phyloP scores from a whole-genome alignment of 2,888 invertebrate species.

The Drosophila rubida region DNA sequence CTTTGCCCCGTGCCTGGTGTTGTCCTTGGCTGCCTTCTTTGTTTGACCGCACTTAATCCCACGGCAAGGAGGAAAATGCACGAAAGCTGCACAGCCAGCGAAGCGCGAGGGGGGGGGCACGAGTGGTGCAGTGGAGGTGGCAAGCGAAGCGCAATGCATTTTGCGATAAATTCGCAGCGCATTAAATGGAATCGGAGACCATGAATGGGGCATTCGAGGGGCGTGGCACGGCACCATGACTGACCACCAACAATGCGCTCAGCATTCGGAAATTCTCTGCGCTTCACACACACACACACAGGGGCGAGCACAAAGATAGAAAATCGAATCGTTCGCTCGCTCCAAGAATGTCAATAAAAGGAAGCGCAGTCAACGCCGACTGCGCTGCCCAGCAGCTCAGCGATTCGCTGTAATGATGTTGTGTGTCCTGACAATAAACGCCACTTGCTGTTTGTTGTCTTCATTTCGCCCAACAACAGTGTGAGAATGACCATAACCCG shows the following conservation, averaged over 20 bases:
- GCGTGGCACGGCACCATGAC: slow-evolving; percentile 15
- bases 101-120: background rate
- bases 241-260: slow-evolving; percentile 76
- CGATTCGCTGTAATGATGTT: slow-evolving; percentile 52
- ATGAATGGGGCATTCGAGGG: slow-evolving; percentile 13
- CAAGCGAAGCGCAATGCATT: slow-evolving; percentile 60
- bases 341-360: slow-evolving; percentile 74
- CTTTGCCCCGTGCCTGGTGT: slow-evolving; percentile 33
- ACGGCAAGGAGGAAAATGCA: slow-evolving; percentile 27
- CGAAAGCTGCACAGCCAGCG: slow-evolving; percentile 34
- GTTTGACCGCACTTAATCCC: slow-evolving; percentile 75
- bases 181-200: slow-evolving; percentile 58
- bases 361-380: slow-evolving; percentile 7
- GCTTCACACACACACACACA: slow-evolving; percentile 25
- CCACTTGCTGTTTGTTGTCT: slow-evolving; percentile 67
- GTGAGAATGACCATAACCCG: slow-evolving; percentile 14
- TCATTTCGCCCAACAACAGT: slow-evolving; percentile 50
- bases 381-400: slow-evolving; percentile 13
- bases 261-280: slow-evolving; percentile 66
- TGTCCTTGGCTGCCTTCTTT: slow-evolving; percentile 69
- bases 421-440: slow-evolving; percentile 56
- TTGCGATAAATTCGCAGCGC: slow-evolving; percentile 76
- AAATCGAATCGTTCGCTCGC: slow-evolving; percentile 53
- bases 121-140: slow-evolving; percentile 14
- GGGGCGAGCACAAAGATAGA: slow-evolving; percentile 56